phyloP scores from a whole-genome alignment of 2,797 vertebrate species.

The Nannoperca obscura region DNA sequence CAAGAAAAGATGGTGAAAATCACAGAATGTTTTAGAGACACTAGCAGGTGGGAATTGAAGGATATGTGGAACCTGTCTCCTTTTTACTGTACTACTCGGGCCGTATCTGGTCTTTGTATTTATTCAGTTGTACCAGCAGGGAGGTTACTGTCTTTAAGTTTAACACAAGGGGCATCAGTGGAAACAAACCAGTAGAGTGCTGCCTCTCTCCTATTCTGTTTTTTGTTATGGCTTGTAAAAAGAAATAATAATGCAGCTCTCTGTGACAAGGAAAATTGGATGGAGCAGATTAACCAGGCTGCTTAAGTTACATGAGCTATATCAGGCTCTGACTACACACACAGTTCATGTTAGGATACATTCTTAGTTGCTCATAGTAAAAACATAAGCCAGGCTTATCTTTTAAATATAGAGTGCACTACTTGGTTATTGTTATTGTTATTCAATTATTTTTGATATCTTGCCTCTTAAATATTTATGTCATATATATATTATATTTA shows the following conservation, averaged over 20 bases:
- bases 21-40: constrained; percentile 47
- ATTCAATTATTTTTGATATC: neutral
- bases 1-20: constrained; percentile 45
- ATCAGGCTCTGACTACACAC: neutral
- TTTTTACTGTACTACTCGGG: constrained; percentile 12
- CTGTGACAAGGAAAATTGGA: neutral
- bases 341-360: neutral
- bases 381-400: neutral
- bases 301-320: neutral
- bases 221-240: constrained; percentile 29
- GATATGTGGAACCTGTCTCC: constrained; percentile 59
- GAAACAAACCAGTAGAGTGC: constrained; percentile 13
- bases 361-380: neutral
- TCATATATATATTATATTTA: neutral
- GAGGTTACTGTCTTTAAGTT: constrained; percentile 28
- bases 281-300: neutral
- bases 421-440: neutral
- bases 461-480: neutral
- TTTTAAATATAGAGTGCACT: neutral
- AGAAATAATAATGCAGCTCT: neutral
- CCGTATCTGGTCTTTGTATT: constrained; percentile 54
- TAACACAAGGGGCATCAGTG: constrained; percentile 10
- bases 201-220: neutral
- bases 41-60: constrained; percentile 42
- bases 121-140: constrained; percentile 39